Conservation (phyloP, 2,113 vertebrate genomes). For the Mastomys coucha region DNA sequence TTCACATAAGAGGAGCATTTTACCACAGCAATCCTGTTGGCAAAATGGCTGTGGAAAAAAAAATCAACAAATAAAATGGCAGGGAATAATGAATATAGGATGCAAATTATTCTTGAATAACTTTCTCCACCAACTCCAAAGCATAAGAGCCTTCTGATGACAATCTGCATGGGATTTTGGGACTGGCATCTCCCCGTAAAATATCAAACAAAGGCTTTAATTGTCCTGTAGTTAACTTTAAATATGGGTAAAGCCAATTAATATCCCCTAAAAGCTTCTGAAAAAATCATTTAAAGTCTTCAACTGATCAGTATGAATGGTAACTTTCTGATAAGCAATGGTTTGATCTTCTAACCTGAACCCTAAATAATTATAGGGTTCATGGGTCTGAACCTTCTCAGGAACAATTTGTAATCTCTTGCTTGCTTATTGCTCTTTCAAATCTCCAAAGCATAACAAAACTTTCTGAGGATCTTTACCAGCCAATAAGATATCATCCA, state of each 20-base stretch:
- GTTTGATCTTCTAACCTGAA: not conserved
- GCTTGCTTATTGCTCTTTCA: too few relatives aligned
- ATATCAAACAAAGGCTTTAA: not conserved
- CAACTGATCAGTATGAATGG: not conserved
- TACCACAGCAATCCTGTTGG: too few relatives aligned
- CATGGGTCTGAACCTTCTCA: not conserved
- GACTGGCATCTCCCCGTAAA: not conserved
- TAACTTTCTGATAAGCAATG: not conserved
- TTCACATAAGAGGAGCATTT: too few relatives aligned
- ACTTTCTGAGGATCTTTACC: too few relatives aligned
- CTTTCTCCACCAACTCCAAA: too few relatives aligned
- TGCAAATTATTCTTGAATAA: too few relatives aligned
- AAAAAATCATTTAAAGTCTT: not conserved
- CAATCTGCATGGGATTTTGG: too few relatives aligned
- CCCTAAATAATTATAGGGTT: not conserved
- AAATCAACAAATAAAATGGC: too few relatives aligned
- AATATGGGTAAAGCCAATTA: not conserved
- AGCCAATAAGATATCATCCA: not conserved
- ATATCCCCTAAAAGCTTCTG: not conserved
- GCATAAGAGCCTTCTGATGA: too few relatives aligned
- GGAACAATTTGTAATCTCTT: not conserved
- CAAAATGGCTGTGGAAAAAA: too few relatives aligned
- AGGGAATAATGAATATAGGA: too few relatives aligned
- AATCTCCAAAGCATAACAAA: too few relatives aligned
- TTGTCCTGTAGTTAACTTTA: not conserved